Evolutionary conservation across 92 coral and sea anemone species (phyloP).

Genomic region (Paragorgia papillata): DNA sequence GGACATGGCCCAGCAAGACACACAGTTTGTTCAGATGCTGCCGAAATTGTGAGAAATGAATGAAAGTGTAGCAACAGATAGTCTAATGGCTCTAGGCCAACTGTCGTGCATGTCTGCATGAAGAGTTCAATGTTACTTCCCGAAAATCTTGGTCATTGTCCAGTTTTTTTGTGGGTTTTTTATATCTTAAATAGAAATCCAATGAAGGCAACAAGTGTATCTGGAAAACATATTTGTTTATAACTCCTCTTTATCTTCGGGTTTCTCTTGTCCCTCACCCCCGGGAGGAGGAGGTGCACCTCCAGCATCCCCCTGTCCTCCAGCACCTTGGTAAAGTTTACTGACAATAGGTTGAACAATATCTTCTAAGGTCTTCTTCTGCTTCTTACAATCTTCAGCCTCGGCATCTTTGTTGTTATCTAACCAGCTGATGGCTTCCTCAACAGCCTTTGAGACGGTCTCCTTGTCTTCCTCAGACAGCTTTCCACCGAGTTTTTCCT

Average conservation of each 20-base stretch:
- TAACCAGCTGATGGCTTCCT: slow-evolving; percentile 88
- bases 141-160: not conserved
- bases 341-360: slow-evolving; percentile 98
- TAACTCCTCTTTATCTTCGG: slow-evolving; percentile 98
- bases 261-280: slow-evolving; percentile 73
- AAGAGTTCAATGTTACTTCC: not conserved
- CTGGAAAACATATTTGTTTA: slow-evolving; percentile 29
- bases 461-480: slow-evolving; percentile 93
- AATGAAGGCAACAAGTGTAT: slow-evolving; percentile 6
- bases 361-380: slow-evolving; percentile 94
- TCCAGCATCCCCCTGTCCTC: slow-evolving; percentile 66
- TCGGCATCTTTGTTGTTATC: slow-evolving; percentile 92
- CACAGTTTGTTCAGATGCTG: not conserved
- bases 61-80: not conserved
- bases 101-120: not conserved
- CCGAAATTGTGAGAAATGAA: not conserved
- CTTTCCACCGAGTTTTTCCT: slow-evolving; percentile 97
- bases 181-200: slow-evolving; percentile 9
- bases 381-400: slow-evolving; percentile 82
- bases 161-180: no score
- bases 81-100: slow-evolving; percentile 2
- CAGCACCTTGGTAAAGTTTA: slow-evolving; percentile 97
- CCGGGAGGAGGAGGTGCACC: slow-evolving; percentile 73
- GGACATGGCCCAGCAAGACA: not conserved
- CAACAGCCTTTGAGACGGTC: slow-evolving; percentile 86